Base-by-base conservation (phyloP, 2,888 invertebrate species). In the Parelbella ahira region DNA sequence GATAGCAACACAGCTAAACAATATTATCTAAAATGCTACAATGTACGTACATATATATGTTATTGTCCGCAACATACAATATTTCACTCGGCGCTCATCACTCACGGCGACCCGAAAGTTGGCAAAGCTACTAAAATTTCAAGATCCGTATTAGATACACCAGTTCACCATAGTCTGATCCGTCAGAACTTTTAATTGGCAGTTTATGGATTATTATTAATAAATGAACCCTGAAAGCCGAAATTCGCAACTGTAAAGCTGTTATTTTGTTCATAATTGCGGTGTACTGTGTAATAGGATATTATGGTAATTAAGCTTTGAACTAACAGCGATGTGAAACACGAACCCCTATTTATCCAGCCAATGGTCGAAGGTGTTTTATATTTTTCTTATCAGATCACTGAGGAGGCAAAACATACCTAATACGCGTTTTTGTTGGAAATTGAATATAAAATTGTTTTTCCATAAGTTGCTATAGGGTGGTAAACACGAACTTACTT, bases 111-210 rank as follows among this genome's bases (percentile, higher is more conserved):
- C 8, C 28, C n/a, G 12, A 37, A 28, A 36, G 62, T 68, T 70
- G 65, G 71, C 68, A 67, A 60, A 62, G 59, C 63, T 56, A 69
- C 71, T 72, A 70, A 75, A 76, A 69, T 74, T 72, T 73, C 63
- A 68, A 72, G 69, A 64, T 65, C 58, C 67, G 67, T 71, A 70
- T 64, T 70, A 67, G 37, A 37, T 42, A 33, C 63, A 69, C 62
- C 54, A 65, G 65, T 56, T 68, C 55, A 68, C 53, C 58, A 61
- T 58, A 66, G 60, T 63, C 52, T 61, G 63, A 69, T 63, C 61
- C 60, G 55, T 47, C 54, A 56, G 56, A 86, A 84, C 78, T 86
- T 86, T 83, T 86, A 84, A 86, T 86, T 86, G 82, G 83, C 70
- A 59, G 66, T 58, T 60, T 32, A 39, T 39, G 43, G 51, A 45